Evolutionary conservation across 2,888 invertebrate genomes (phyloP).

Genomic region (Amblyjoppa proteus): DNA sequence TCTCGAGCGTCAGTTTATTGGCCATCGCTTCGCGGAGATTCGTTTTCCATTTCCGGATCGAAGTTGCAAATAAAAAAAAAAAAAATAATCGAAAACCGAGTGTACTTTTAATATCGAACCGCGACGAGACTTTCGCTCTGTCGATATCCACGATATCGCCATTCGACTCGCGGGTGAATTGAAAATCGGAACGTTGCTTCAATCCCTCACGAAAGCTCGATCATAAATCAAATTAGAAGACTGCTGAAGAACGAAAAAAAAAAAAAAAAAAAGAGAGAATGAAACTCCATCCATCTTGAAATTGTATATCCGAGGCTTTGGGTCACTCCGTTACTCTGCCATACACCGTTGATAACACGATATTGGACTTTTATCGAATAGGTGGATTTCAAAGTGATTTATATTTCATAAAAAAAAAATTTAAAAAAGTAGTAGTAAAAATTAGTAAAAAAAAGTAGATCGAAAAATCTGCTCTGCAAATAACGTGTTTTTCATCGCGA

Average conservation of each 20-base stretch:
- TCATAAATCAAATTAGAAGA: slow-evolving; percentile 1
- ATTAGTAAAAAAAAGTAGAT: background rate
- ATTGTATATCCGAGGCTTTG: background rate
- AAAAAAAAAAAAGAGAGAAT: background rate
- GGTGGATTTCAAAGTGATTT: background rate
- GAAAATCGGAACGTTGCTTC: background rate
- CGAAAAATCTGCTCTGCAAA: background rate
- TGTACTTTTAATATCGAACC: slow-evolving; percentile 7
- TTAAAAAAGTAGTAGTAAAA: too few relatives aligned
- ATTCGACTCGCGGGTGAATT: background rate
- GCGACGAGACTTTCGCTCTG: background rate
- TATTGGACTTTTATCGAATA: background rate
- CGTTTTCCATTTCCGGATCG: slow-evolving; percentile 20
- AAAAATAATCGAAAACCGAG: background rate
- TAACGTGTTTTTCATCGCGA: background rate
- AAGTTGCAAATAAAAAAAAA: slow-evolving; percentile 8
- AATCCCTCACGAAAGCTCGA: background rate
- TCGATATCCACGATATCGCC: slow-evolving; percentile 3
- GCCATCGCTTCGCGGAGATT: background rate
- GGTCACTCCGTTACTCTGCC: background rate
- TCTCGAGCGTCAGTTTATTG: background rate
- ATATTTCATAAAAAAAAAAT: background rate
- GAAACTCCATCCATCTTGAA: background rate
- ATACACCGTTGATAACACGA: background rate
- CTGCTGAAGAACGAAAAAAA: background rate